Conservation (phyloP, 64 coral and sea anemone genomes). For the Orbicella faveolata region DNA sequence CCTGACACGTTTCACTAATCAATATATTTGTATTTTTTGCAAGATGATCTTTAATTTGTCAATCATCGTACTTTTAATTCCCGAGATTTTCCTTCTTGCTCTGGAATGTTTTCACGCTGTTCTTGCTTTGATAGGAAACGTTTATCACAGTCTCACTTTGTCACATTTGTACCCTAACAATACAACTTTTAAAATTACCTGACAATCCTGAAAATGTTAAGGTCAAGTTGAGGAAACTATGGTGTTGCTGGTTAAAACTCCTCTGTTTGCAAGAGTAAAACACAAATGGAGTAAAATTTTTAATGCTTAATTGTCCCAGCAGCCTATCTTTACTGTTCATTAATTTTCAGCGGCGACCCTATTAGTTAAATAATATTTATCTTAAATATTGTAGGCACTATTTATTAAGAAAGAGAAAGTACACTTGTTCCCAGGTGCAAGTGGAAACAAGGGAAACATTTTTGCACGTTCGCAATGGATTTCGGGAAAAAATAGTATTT, state of each 20-base stretch:
- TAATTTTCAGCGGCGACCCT: too few species aligned
- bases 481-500: not conserved
- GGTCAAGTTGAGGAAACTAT: too few species aligned
- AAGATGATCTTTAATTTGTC: not conserved
- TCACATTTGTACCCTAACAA: too few species aligned
- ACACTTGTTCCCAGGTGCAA: not conserved
- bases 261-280: not conserved
- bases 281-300: not conserved
- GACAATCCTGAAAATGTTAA: too few species aligned
- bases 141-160: too few species aligned
- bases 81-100: not conserved
- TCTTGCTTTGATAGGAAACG: too few species aligned
- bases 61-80: not conserved
- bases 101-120: not conserved
- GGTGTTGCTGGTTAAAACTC: not conserved
- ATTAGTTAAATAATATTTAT: conserved; percentile 14
- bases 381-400: not conserved
- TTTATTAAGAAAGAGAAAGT: conserved; percentile 2
- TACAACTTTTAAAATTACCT: too few species aligned
- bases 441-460: not conserved
- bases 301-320: not conserved
- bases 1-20: not conserved
- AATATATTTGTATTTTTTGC: not conserved
- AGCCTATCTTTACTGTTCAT: not conserved
- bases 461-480: not conserved